Base-by-base conservation (phyloP, 2,797 vertebrate genomes). In the Neosilurus hyrtlii region DNA sequence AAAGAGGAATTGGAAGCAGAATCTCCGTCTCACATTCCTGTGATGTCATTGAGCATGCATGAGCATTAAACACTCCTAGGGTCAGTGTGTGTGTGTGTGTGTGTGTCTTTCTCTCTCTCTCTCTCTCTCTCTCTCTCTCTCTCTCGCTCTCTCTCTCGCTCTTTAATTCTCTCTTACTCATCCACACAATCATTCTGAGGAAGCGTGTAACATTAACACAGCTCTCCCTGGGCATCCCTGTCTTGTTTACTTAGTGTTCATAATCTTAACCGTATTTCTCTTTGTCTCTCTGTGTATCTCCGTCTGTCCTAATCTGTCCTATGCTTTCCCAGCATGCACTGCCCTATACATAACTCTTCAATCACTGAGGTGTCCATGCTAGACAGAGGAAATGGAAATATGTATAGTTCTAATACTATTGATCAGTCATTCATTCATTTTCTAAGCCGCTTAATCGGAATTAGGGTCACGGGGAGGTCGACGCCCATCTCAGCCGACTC, bases 1-100 rank as follows among this genome's bases (percentile, higher is more conserved):
- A n/a, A 51, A 82, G 66, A 82, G 73, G 54, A 79, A 73, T 78
- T 82, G 70, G 62, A 82, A 85, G 59, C 79, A 77, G 66, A 75
- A 68, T 77, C 26, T n/a, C 59, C 51, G 51, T 63, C 79, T 77
- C 54, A 71, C 73, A 16, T 78, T 61, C 82, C 56, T 83, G 63
- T 83, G 82, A 83, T 83, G 82, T 83, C 80, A 82, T 66, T 4
- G 37, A 73, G 61, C 59, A 63, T 56, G 80, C 59, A 78, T 20
- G 80, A 59, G 71, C 52, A 66, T 72, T 66, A 62, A 54, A 16
- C 22, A 49, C 61, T 49, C 59, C 49, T 71, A 70, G 51, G 20
- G 54, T 35, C 67, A 73, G 68, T 43, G 30, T 30, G 30, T 30
- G 30, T 30, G 30, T 30, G 30, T 30, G 30, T 30, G 30, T 30